Evolutionary conservation across 23 tunicate genomes (phyloP).

Genomic region (Halocynthia aurantium): DNA sequence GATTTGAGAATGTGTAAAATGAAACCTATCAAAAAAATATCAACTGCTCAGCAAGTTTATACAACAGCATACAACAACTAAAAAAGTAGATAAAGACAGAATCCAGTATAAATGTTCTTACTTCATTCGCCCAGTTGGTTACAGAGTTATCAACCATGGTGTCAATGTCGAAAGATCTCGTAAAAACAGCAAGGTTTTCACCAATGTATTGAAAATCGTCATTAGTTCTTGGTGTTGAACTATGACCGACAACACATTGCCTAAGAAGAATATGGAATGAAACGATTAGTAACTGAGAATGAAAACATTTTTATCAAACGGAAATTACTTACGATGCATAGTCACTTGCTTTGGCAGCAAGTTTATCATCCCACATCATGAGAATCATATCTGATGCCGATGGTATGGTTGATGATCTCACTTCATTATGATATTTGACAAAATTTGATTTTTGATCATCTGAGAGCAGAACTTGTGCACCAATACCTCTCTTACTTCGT

Average conservation of each 20-base stretch:
- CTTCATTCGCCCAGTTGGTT: neutral
- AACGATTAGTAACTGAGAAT: neutral
- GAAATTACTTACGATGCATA: constrained; percentile 7
- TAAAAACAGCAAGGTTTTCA: constrained; percentile 5
- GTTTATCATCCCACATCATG: constrained; percentile 11
- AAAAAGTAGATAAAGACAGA: too few relatives aligned
- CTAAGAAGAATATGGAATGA: neutral
- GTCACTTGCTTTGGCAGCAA: constrained; percentile 3
- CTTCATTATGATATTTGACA: constrained; percentile 12
- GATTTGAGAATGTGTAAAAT: neutral
- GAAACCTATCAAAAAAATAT: neutral
- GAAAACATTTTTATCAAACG: neutral
- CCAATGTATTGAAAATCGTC: neutral
- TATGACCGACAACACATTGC: constrained; percentile 1
- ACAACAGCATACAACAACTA: neutral
- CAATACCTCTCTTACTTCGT: neutral
- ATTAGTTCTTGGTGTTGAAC: neutral
- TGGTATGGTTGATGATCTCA: neutral
- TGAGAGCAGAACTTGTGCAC: neutral
- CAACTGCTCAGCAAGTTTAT: neutral
- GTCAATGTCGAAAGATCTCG: neutral
- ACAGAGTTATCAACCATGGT: neutral
- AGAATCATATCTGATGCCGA: constrained; percentile 7
- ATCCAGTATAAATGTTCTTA: neutral
- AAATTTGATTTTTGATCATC: neutral